These are phyloP conservation scores for Ectemnius continuus DNA, from an alignment of 2,888 invertebrate species.

Conservation along the genomic window DNA sequence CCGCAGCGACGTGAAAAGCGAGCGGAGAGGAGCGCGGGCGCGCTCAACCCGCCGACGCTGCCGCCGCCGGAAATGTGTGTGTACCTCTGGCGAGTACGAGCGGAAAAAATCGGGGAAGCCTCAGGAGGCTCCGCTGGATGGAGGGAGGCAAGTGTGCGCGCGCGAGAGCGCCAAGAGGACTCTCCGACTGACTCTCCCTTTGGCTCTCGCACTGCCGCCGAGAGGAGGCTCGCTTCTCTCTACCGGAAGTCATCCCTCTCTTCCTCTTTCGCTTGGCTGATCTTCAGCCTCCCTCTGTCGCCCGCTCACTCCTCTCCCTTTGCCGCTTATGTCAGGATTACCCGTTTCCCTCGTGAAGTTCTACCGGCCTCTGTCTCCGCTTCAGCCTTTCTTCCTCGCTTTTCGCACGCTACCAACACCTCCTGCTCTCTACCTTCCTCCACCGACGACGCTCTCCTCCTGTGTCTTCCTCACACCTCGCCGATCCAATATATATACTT, in stretches of 20 bases:
- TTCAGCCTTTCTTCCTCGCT: slow-evolving; percentile 29
- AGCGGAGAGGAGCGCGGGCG: slow-evolving; percentile 4
- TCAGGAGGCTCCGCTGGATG: slow-evolving; percentile 27
- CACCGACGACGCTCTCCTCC: slow-evolving; percentile 28
- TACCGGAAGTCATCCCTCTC: slow-evolving; percentile 48
- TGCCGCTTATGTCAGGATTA: slow-evolving; percentile 27
- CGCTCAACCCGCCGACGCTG: slow-evolving; percentile 16
- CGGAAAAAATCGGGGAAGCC: slow-evolving; percentile 14
- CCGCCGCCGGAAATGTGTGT: slow-evolving; percentile 4
- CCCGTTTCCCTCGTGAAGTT: slow-evolving; percentile 7
- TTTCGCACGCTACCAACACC: not conserved
- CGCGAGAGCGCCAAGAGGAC: slow-evolving; percentile 54
- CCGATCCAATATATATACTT: not conserved
- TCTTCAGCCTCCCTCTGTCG: slow-evolving; percentile 27
- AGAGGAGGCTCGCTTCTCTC: slow-evolving; percentile 55
- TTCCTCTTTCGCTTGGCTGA: slow-evolving; percentile 23
- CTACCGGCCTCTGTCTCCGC: slow-evolving; percentile 19
- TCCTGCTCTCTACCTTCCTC: too few species aligned
- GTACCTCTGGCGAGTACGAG: slow-evolving; percentile 1
- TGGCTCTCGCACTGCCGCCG: slow-evolving; percentile 29
- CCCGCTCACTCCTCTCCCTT: slow-evolving; percentile 20
- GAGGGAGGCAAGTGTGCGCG: slow-evolving; percentile 60
- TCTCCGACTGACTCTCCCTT: slow-evolving; percentile 36
- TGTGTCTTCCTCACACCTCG: slow-evolving; percentile 22
- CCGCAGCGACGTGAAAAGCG: slow-evolving; percentile 59